phyloP scores from a whole-genome alignment of 2,797 vertebrate genomes.

The Varecia variegata region DNA sequence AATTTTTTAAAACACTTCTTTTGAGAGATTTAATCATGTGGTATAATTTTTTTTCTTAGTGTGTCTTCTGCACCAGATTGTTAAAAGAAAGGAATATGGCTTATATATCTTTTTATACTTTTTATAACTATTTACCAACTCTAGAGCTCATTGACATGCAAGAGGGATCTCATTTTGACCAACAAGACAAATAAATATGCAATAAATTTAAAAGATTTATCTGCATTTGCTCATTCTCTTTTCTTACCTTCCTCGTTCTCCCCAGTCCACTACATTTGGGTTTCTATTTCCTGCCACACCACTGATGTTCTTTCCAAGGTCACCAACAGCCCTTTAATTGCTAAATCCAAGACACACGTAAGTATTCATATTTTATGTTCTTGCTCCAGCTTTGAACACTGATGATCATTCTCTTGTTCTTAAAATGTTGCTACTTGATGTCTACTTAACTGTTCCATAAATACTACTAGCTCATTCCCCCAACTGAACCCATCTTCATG shows the following conservation, averaged over 20 bases:
- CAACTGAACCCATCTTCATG: not conserved
- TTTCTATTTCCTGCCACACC: not conserved
- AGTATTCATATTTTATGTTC: not conserved
- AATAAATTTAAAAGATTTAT: not conserved
- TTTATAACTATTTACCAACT: slow-evolving; percentile 4
- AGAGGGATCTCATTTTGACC: slow-evolving; percentile 14
- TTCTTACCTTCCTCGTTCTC: not conserved
- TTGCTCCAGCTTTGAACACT: not conserved
- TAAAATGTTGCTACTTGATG: not conserved
- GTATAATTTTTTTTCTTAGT: not conserved
- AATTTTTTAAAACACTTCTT: not conserved
- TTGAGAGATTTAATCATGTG: not conserved
- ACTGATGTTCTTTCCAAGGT: not conserved
- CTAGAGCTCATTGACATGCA: not conserved
- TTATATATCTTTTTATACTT: slow-evolving; percentile 18
- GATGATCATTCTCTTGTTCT: not conserved
- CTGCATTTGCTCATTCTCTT: not conserved
- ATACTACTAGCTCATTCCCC: not conserved
- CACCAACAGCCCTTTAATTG: not conserved
- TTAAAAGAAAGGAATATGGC: not conserved
- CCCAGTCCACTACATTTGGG: not conserved
- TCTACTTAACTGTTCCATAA: not conserved
- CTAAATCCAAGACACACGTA: not conserved
- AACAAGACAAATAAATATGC: slow-evolving; percentile 20
- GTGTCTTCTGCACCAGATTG: not conserved